Base-by-base conservation (phyloP, 2,797 vertebrate genomes). In the Sebastes jordani region DNA sequence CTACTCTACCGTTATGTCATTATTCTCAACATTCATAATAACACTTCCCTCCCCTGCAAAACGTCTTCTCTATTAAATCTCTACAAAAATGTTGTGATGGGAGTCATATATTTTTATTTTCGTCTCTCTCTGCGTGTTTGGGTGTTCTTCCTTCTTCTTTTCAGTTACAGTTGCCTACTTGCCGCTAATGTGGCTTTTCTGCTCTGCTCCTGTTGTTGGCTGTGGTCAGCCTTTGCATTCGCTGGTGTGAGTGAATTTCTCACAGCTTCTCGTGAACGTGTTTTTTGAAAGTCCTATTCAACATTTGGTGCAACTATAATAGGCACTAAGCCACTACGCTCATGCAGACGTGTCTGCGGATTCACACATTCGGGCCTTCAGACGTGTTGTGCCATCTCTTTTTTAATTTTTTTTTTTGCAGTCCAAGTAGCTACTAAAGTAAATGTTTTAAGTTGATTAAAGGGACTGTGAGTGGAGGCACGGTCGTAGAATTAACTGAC, bases 221-320 rank as follows among this genome's bases (percentile, higher is more conserved):
- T 87, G 89, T 88, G 93, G 92, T 94, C 92, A 92, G 89, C 86
- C 82, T 87, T 90, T 91, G 87, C 86, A 91, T 92, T 93, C 42
- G 77, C 90, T 94, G 88, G 93, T 92, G 93, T 89, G 92, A 94
- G 90, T 86, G 90, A 89, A 92, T 93, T 93, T 94, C 90, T 95
- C 91, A 94, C 93, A 94, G 94, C 91, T 94, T 94, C 90, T 86
- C 78, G 63, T 90, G 82, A 93, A 92, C 86, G 93, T 95, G 93
- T 94, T 95, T 93, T 93, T 92, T 93, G 88, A 91, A 95, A 93
- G 90, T 93, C 92, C 88, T 90, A 89, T 94, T 95, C 91, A 94
- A 92, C 94, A 95, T 94, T 94, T 94, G 93, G 92, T 93, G 92
- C 91, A 94, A 93, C 90, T 94, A 94, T 94, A 93, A 94, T 91